These are phyloP conservation scores for Diabrotica undecimpunctata DNA, from an alignment of 1,140 invertebrate genomes.

Conservation along the genomic window DNA sequence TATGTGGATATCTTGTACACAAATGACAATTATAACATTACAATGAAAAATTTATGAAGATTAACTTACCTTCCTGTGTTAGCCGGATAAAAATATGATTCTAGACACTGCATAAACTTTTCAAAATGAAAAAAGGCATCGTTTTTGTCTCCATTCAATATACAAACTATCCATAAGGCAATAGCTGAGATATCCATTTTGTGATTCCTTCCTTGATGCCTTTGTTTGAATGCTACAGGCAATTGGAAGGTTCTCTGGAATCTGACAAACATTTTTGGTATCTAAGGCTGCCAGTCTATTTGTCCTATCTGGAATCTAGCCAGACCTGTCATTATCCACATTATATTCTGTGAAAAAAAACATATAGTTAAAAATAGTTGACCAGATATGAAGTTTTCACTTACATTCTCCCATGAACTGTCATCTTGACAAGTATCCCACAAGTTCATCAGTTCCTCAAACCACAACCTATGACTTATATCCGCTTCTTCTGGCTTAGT, in stretches of 20 bases:
- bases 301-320: constrained; percentile 75
- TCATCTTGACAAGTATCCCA: constrained; percentile 74
- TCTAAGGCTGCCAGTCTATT: constrained; percentile 82
- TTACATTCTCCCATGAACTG: constrained; percentile 67
- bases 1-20: no score
- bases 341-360: constrained; percentile 55
- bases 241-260: constrained; percentile 74
- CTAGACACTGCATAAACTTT: constrained; percentile 77
- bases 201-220: constrained; percentile 43
- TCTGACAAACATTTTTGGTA: constrained; percentile 77
- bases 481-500: constrained; percentile 61
- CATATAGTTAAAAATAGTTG: not conserved
- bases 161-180: constrained; percentile 68
- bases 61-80: constrained; percentile 61
- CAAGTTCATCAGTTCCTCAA: constrained; percentile 75
- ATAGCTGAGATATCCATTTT: constrained; percentile 59
- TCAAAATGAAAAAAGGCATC: constrained; percentile 70
- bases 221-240: constrained; percentile 71
- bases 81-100: constrained; percentile 87
- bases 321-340: constrained; percentile 69
- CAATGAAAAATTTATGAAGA: not conserved
- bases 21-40: not conserved
- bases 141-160: constrained; percentile 54
- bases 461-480: constrained; percentile 74
- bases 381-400: constrained; percentile 30